Evolutionary conservation across 2,888 invertebrate species (phyloP), one percentile per base, ranked within the genome.

Genomic region (Tanypteryx hageni): DNA sequence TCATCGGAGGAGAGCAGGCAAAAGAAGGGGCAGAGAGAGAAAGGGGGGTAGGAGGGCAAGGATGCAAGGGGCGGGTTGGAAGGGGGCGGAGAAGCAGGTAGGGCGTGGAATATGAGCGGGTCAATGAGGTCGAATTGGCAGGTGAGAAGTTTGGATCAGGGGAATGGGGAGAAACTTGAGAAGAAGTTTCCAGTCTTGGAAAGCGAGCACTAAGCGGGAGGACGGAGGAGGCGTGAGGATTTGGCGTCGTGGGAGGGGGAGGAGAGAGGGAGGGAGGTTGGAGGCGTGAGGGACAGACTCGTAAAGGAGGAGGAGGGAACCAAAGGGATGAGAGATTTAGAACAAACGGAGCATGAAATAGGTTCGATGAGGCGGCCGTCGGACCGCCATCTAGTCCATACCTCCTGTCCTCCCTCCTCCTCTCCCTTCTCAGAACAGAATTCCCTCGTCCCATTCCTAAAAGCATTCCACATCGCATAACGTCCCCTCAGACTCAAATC

Each of bases 181-280:
- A 83, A 83, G 83, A 56, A 83, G 83, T 83, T 83, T 83, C 83
- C 83, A 83, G 57, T 83, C 83, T 83, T 56, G n/a, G n/a, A n/a
- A n/a, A n/a, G n/a, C 83, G 5, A 57, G 44, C 44, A 44, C 44
- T 44, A 44, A 44, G 44, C 44, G 44, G 11, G 16, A 83, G n/a
- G 83, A 56, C 18, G 56, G 83, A 13, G 31, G 94, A 94, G 94
- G 93, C 93, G 93, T 93, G 93, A 94, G 94, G 94, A 94, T 94
- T 92, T 92, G 93, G 93, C 81, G 92, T 18, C 93, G 94, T 92
- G 93, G 93, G 93, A 94, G 94, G 93, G 94, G 93, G 93, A n/a
- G 83, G 92, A 81, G 27, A 27, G 58, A 64, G 84, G 56, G 57
- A 7, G 13, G 57, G 59, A 56, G 56, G 92, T 85, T 84, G 92